Conservation (phyloP, 2,113 vertebrate genomes). For the Sinocyclocheilus grahami region DNA sequence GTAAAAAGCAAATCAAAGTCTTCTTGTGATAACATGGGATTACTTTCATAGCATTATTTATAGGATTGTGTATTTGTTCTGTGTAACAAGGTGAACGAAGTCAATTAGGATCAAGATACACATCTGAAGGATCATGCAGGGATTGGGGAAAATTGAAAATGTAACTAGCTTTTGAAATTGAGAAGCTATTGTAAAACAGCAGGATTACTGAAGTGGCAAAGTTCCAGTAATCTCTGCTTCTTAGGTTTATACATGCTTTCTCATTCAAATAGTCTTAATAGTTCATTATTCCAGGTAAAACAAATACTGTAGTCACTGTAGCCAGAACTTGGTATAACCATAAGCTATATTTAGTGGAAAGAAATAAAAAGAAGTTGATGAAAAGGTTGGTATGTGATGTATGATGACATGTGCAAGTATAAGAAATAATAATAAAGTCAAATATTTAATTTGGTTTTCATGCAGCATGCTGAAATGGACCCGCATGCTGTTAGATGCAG, state of each 20-base stretch:
- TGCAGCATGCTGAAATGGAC: not conserved
- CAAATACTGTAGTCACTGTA: not conserved
- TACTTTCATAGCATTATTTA: constrained; percentile 9
- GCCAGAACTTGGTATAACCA: not conserved
- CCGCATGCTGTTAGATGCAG: not conserved
- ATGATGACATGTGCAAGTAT: not conserved
- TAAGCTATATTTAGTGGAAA: not conserved
- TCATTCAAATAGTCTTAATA: constrained; percentile 20
- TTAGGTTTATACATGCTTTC: constrained; percentile 21
- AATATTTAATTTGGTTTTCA: not conserved
- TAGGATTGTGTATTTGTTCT: constrained; percentile 14
- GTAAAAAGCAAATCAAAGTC: not conserved
- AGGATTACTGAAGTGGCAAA: constrained; percentile 19
- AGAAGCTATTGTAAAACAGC: constrained; percentile 1
- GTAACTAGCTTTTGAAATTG: not conserved
- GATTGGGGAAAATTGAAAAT: not conserved
- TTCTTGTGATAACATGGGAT: not conserved
- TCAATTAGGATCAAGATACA: constrained; percentile 31
- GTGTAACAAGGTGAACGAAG: constrained; percentile 13
- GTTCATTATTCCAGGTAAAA: constrained; percentile 1
- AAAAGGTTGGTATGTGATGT: not conserved
- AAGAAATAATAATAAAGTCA: not conserved
- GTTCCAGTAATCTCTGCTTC: constrained; percentile 1
- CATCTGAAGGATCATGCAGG: constrained; percentile 37
- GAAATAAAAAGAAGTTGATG: not conserved